Percentiles rank a stretch among this genome's conserved stretches.
Evolutionary conservation across 2,113 vertebrate species (phyloP).

Genomic region (Pterocles orientalis): DNA sequence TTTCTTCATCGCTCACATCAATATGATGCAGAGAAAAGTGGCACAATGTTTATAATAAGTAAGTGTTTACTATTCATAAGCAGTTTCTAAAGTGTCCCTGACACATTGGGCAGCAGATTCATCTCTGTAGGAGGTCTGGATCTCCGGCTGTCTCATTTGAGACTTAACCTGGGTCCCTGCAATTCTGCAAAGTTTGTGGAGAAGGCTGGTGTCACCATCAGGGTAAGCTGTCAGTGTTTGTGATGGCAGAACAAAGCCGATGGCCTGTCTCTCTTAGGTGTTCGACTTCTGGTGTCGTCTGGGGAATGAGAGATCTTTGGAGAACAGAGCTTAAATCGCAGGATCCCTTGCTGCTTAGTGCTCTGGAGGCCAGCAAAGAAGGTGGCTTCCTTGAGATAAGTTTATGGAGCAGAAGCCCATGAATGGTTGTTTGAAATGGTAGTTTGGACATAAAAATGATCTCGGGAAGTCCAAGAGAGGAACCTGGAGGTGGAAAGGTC

Average conservation of each 20-base stretch:
- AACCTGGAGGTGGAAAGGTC: background rate
- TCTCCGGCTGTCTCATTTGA: background rate
- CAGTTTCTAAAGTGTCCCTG: background rate
- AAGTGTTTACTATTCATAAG: background rate
- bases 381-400: background rate
- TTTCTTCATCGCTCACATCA: background rate
- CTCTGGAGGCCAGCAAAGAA: background rate
- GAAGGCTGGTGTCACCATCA: background rate
- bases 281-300: background rate
- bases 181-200: background rate
- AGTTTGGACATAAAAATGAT: background rate
- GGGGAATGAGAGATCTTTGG: background rate
- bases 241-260: background rate
- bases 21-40: background rate
- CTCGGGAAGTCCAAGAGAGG: background rate
- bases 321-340: accelerated
- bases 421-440: background rate
- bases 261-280: background rate
- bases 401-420: background rate
- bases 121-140: background rate
- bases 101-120: background rate
- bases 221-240: accelerated
- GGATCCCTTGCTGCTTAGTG: background rate
- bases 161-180: background rate
- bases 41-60: background rate